Evolutionary conservation across 2,113 vertebrate genomes (phyloP).

Genomic region (Plecturocebus donacophilus): DNA sequence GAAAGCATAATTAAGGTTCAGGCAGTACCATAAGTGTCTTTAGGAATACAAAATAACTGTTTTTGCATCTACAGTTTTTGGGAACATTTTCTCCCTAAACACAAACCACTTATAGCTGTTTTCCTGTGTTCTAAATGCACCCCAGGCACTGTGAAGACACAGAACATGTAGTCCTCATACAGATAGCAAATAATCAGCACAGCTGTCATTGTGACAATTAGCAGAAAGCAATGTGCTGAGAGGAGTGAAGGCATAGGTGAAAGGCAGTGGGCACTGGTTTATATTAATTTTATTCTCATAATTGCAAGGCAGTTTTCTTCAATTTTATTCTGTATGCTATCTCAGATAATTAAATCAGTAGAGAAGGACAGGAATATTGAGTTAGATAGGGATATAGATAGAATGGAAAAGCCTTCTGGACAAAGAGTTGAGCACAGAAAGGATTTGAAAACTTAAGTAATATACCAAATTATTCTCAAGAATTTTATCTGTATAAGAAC

Average conservation of each 20-base stretch:
- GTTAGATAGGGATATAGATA: neutral
- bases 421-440: neutral
- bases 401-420: neutral
- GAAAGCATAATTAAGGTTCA: slow-evolving; percentile 52
- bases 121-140: neutral
- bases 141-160: neutral
- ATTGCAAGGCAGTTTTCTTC: slow-evolving; percentile 42
- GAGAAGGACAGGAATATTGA: neutral
- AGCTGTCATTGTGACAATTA: neutral
- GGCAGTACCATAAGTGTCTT: neutral
- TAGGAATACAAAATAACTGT: slow-evolving; percentile 44
- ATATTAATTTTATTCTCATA: slow-evolving; percentile 20
- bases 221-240: neutral
- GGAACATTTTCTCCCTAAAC: slow-evolving; percentile 4
- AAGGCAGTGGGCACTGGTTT: neutral
- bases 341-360: slow-evolving; percentile 35
- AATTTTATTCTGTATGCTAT: neutral
- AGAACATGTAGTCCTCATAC: neutral
- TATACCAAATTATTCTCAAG: neutral
- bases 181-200: neutral
- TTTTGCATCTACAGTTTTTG: slow-evolving; percentile 29
- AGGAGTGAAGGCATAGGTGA: neutral
- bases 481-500: neutral
- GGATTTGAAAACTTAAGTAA: slow-evolving; percentile 8
- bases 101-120: neutral